phyloP scores from a whole-genome alignment of 2,888 invertebrate species.

The Microctonus brassicae region DNA sequence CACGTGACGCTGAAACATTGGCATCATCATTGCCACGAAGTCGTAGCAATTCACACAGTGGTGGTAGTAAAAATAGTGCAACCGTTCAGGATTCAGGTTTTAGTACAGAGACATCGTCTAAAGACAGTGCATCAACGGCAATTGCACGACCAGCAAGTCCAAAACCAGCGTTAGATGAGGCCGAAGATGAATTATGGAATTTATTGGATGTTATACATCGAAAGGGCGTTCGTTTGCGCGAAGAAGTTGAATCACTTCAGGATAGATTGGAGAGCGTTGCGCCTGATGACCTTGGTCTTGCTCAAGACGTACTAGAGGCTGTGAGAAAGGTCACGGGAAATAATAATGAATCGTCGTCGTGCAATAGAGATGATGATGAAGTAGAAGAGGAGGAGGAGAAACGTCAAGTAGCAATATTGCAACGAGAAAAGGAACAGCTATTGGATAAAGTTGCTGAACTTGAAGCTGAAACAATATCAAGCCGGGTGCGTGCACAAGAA shows the following conservation, averaged over 20 bases:
- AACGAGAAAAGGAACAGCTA: constrained; percentile 82
- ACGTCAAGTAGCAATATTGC: constrained; percentile 74
- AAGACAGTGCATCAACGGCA: constrained; percentile 80
- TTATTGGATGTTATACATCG: constrained; percentile 88
- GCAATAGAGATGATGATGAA: constrained; percentile 53
- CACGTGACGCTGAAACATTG: constrained; percentile 59
- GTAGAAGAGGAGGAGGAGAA: constrained; percentile 46
- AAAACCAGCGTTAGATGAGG: constrained; percentile 70
- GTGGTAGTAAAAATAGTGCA: constrained; percentile 75
- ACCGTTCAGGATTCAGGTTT: constrained; percentile 88
- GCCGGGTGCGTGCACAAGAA: constrained; percentile 76
- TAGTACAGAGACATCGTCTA: constrained; percentile 89
- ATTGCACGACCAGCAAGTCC: constrained; percentile 65
- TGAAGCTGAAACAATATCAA: constrained; percentile 81
- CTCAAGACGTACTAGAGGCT: constrained; percentile 65
- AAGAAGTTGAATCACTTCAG: constrained; percentile 79
- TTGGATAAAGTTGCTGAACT: constrained; percentile 82
- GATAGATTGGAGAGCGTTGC: constrained; percentile 67
- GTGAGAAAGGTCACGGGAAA: constrained; percentile 57
- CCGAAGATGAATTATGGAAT: constrained; percentile 88
- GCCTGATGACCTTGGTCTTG: constrained; percentile 62
- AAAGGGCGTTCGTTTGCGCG: constrained; percentile 79
- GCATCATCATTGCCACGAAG: constrained; percentile 72
- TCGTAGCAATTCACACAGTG: constrained; percentile 76
- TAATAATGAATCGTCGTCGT: constrained; percentile 56